Evolutionary conservation across 2,113 vertebrate genomes (phyloP), one percentile per base, ranked within the genome.

Genomic region (Pygathrix nemaeus): DNA sequence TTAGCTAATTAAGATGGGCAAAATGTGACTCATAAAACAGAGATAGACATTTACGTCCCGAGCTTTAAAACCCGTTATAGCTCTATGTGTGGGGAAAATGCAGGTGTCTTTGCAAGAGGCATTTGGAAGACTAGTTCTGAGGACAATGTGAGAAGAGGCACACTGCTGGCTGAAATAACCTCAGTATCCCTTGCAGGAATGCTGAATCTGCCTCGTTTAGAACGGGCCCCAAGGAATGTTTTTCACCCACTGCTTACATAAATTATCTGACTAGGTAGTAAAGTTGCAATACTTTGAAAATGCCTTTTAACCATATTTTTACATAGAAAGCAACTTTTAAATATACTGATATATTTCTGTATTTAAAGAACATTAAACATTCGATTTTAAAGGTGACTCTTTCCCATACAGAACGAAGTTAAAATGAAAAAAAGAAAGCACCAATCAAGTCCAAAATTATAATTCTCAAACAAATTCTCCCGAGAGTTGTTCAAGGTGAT

Each of bases 151-250:
- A 94, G 55, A 87, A 68, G 3, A 80, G 8, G 57, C 55, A 76
- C 45, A 80, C 32, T 27, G 30, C 35, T 86, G 52, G 5, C 11
- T 90, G 18, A 73, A 61, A 50, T 72, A 78, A 81, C 20, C 32
- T 40, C 64, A 40, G 55, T 75, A 73, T 81, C 23, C 25, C 50
- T 73, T 92, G 23, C 35, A 96, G 75, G 20, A 75, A 27, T 48
- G 66, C 38, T 87, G 35, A 88, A 79, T 80, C 52, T 88, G 8
- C 45, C 94, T 78, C 82, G 93, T 96, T 97, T 96, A 25, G 52
- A 87, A 92, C 20, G 14, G 20, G 86, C 57, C 4, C 43, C 23
- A 50, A 95, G 43, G 6, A 50, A 73, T 90, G 9, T 30, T 89
- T 96, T 72, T 57, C 59, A 90, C 7, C 20, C 78, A 55, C 18